Base-by-base conservation (phyloP, 2,113 vertebrate species). In the Pyrgilauda ruficollis region DNA sequence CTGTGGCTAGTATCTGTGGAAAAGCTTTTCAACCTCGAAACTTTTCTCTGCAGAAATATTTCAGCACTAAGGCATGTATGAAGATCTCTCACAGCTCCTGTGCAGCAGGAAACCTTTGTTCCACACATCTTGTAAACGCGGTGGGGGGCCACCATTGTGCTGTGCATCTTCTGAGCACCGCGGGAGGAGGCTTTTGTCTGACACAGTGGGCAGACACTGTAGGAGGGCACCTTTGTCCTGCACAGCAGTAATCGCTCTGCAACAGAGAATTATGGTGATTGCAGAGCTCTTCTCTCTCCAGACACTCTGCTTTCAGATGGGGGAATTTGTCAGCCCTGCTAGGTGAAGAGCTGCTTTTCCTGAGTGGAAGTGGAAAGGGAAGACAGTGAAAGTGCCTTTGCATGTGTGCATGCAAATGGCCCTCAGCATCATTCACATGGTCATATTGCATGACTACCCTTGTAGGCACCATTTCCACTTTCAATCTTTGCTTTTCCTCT, bases 81-180 rank as follows among this genome's bases (percentile, higher is more conserved):
- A 74, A 85, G 83, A 79, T 89, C 72, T 82, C 68, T 39, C 56
- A 7, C 37, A 10, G n/a, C 79, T 89, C 79, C 76, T 28, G 50
- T 22, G 88, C 89, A 79, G 84, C 84, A 64, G 84, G 68, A 96
- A 96, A 80, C 68, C 74, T 96, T 97, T 96, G 90, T 96, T 93
- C 93, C 87, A 49, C 75, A 58, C 74, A 75, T 95, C 93, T 95
- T 95, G 88, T 96, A 83, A 84, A 81, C 41, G 18, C 61, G 0
- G 82, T 43, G 3, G 87, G 93, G 56, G 86, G 26, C 33, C 90
- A 86, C 76, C 84, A 79, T 95, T 95, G 93, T 97, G 73, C 80
- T 3, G 2, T 1, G 30, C 76, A 86, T 88, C 94, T 87, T 94
- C 91, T 86, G 84, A 96, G 88, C 84, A 30, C 81, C 14, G 5